A percentile compares a stretch with the other conserved stretches of the same genome.
These are phyloP conservation scores for Ameiurus melas DNA, from an alignment of 2,113 vertebrate genomes.

Conservation along the genomic window DNA sequence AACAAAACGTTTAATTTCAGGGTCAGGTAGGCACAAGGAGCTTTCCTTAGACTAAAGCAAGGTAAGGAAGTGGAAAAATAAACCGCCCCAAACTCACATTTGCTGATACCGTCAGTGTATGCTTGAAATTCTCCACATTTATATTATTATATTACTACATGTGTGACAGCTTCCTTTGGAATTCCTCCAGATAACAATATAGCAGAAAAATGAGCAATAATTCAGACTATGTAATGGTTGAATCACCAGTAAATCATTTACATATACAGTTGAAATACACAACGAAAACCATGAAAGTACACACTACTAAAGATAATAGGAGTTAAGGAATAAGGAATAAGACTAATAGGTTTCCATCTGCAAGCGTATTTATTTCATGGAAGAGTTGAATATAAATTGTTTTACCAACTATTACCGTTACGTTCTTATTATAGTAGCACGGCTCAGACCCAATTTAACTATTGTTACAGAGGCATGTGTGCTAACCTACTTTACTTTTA, in stretches of 20 bases:
- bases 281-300: not conserved
- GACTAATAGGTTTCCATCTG: not conserved
- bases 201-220: not conserved
- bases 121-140: not conserved
- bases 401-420: not conserved
- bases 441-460: not conserved
- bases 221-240: not conserved
- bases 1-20: conserved; percentile 3
- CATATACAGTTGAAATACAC: not conserved
- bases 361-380: not conserved
- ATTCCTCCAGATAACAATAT: not conserved
- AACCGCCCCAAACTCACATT: not conserved
- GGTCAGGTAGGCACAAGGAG: conserved; percentile 5
- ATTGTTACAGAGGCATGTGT: not conserved
- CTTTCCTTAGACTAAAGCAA: conserved; percentile 1
- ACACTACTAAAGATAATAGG: not conserved
- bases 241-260: not conserved
- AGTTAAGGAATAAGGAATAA: too few relatives aligned
- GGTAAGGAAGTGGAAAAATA: not conserved
- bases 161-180: not conserved
- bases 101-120: not conserved
- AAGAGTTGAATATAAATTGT: not conserved
- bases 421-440: not conserved
- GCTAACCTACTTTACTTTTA: conserved; percentile 49
- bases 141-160: not conserved